Evolutionary conservation across 2,888 invertebrate species (phyloP).

Genomic region (Hemaris fuciformis): DNA sequence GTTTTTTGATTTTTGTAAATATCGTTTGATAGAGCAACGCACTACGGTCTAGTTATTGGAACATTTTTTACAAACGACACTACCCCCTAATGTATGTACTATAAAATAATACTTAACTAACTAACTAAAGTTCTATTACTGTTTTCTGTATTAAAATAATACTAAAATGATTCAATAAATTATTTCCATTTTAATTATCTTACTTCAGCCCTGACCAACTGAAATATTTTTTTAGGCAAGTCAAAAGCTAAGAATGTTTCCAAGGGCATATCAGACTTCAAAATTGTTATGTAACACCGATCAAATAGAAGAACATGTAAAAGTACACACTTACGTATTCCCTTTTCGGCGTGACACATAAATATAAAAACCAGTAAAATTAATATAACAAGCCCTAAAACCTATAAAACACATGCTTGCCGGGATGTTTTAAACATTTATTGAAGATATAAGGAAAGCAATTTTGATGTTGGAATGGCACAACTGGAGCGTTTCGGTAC

Average conservation of each 20-base stretch:
- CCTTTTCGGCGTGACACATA: conserved; percentile 19
- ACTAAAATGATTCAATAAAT: too few species aligned
- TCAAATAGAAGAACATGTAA: neutral
- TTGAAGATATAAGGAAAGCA: conserved; percentile 74
- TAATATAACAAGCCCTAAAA: conserved; percentile 76
- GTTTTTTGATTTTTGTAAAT: neutral
- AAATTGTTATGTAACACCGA: neutral
- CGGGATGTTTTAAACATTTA: conserved; percentile 75
- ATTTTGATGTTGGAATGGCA: conserved; percentile 72
- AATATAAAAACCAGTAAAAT: conserved; percentile 57
- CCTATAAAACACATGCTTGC: conserved; percentile 79
- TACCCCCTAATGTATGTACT: too few species aligned
- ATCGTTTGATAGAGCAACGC: neutral
- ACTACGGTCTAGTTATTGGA: neutral
- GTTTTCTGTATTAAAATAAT: neutral
- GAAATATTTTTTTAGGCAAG: too few species aligned
- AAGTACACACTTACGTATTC: neutral
- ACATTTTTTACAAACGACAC: neutral
- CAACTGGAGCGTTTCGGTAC: conserved; percentile 62
- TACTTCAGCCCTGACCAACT: too few species aligned
- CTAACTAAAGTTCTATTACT: neutral
- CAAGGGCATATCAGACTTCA: neutral
- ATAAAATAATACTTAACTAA: too few species aligned
- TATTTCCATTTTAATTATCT: too few species aligned
- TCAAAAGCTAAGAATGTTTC: too few species aligned